Conservation (phyloP, 2,113 vertebrate genomes). For the Nansenia antarctica region DNA sequence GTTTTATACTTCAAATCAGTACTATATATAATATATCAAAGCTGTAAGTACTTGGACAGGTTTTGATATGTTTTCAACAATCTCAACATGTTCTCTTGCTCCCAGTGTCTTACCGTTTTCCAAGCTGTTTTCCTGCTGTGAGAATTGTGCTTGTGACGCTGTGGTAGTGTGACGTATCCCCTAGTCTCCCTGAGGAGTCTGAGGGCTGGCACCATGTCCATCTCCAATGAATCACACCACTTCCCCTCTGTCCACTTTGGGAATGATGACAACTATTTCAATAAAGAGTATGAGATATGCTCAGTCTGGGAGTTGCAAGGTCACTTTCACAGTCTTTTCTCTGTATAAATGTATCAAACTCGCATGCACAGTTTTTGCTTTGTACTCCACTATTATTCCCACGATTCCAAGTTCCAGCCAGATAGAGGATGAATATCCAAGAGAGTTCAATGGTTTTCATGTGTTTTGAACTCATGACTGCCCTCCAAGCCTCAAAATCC, state of each 20-base stretch:
- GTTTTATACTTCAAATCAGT: constrained; percentile 34
- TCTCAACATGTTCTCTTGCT: background rate
- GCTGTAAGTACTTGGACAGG: background rate
- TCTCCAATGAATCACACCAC: constrained; percentile 1
- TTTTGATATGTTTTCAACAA: background rate
- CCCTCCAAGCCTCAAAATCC: background rate
- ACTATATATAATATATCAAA: background rate
- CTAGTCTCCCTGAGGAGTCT: background rate
- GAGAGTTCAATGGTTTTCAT: background rate
- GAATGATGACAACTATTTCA: background rate
- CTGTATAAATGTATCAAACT: background rate
- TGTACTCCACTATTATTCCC: background rate
- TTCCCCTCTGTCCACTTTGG: background rate
- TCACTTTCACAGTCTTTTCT: background rate
- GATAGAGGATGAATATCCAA: background rate
- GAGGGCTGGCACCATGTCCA: background rate
- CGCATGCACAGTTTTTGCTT: background rate
- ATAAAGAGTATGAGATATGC: constrained; percentile 10
- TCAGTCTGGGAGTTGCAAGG: background rate
- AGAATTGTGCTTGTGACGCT: constrained; percentile 1
- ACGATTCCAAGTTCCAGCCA: background rate
- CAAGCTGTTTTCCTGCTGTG: constrained; percentile 2
- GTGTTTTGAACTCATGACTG: background rate
- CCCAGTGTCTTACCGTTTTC: background rate
- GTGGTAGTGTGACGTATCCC: background rate